phyloP scores from a whole-genome alignment of 2,797 vertebrate genomes.

The Lagodon rhomboides region DNA sequence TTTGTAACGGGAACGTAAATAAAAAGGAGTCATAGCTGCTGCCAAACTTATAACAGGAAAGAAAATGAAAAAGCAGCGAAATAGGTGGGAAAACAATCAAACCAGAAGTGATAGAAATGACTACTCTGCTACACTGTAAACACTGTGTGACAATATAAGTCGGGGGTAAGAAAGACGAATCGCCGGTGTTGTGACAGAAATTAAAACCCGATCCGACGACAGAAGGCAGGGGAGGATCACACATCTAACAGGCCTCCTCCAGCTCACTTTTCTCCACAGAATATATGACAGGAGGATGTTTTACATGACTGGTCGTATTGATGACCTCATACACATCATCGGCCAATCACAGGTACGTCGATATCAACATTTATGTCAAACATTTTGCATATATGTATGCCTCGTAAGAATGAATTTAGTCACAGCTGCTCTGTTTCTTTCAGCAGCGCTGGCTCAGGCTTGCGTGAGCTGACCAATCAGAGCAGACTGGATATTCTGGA shows the following conservation, averaged over 20 bases:
- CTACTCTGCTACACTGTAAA: slow-evolving; percentile 2
- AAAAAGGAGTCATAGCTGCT: neutral
- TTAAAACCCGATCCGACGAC: slow-evolving; percentile 27
- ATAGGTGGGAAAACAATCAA: neutral
- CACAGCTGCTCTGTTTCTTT: too few species aligned
- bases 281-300: slow-evolving; percentile 1
- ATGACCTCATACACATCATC: neutral
- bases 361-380: too few species aligned
- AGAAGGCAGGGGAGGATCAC: slow-evolving; percentile 1
- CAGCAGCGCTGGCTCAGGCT: too few species aligned
- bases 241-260: slow-evolving; percentile 12
- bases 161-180: slow-evolving; percentile 14
- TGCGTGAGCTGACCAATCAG: too few species aligned
- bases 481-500: too few species aligned
- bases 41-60: neutral
- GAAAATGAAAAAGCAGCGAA: neutral
- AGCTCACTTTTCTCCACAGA: slow-evolving; percentile 7
- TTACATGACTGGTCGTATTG: neutral
- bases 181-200: slow-evolving; percentile 24
- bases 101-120: neutral
- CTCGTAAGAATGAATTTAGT: too few species aligned
- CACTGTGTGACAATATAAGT: slow-evolving; percentile 10
- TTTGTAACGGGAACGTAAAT: too few species aligned
- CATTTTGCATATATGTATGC: too few species aligned
- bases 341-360: too few species aligned